Conservation (phyloP, 2,888 invertebrate species). For the Scelioninae gen. 1 region DNA sequence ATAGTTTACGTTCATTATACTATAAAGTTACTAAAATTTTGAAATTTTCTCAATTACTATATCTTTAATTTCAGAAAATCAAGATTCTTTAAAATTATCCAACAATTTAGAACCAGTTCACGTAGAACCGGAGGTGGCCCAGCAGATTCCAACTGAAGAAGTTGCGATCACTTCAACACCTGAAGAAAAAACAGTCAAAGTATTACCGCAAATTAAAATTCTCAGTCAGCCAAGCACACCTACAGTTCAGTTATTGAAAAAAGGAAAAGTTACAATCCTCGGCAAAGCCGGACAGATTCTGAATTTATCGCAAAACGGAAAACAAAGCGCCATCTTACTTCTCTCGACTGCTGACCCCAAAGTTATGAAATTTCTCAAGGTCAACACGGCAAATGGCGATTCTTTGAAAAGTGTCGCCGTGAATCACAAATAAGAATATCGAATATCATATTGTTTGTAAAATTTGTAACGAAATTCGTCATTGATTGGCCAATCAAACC, state of each 20-base stretch:
- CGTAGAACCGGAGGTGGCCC: background rate
- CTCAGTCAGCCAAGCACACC: slow-evolving; percentile 66
- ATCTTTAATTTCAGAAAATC: too few relatives aligned
- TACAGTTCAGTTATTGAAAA: slow-evolving; percentile 70
- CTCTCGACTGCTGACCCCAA: slow-evolving; percentile 72
- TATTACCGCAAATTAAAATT: slow-evolving; percentile 72
- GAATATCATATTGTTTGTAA: background rate
- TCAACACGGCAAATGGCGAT: slow-evolving; percentile 69
- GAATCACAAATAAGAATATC: slow-evolving; percentile 26
- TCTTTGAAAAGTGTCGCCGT: slow-evolving; percentile 40
- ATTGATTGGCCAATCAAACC: background rate
- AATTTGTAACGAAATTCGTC: slow-evolving; percentile 11
- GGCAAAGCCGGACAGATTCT: slow-evolving; percentile 76
- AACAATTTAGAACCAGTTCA: slow-evolving; percentile 17
- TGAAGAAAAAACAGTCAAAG: slow-evolving; percentile 58
- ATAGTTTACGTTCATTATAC: too few relatives aligned
- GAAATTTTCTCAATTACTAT: too few relatives aligned
- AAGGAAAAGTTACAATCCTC: slow-evolving; percentile 74
- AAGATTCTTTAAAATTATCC: background rate
- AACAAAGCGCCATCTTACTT: slow-evolving; percentile 79
- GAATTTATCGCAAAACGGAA: slow-evolving; percentile 77
- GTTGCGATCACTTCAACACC: slow-evolving; percentile 29
- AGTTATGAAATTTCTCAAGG: slow-evolving; percentile 74
- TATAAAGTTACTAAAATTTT: too few relatives aligned
- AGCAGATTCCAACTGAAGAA: slow-evolving; percentile 7